These are phyloP conservation scores for Allacma fusca DNA, from an alignment of 2,888 invertebrate species.

Conservation along the genomic window DNA sequence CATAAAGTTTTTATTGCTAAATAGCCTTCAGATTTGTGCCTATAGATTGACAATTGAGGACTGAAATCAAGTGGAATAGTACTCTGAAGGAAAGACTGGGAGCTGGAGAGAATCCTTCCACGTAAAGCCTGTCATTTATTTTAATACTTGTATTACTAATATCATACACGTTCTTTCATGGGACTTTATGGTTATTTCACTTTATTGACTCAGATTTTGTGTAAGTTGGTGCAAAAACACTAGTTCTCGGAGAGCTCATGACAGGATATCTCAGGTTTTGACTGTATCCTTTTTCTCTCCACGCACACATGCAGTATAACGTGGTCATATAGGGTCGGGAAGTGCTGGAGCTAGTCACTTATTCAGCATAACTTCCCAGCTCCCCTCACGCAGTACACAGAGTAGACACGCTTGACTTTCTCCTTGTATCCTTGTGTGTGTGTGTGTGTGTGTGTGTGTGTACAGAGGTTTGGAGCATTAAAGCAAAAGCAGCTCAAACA, in stretches of 20 bases:
- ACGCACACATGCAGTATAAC: no score
- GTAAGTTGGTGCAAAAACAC: no score
- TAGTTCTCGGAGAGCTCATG: background rate
- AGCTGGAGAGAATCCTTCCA: background rate
- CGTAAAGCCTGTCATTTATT: background rate
- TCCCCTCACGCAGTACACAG: background rate
- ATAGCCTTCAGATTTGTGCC: background rate
- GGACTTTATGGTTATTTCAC: background rate
- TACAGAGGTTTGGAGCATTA: no score
- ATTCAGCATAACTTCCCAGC: background rate
- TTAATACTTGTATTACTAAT: background rate
- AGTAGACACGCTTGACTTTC: background rate
- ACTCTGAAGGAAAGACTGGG: background rate
- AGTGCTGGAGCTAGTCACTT: background rate
- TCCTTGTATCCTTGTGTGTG: background rate
- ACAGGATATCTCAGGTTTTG: background rate
- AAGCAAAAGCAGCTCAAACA: background rate
- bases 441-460: background rate
- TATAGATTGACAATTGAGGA: background rate
- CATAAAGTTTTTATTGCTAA: conserved; percentile 12
- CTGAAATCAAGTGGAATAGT: no score
- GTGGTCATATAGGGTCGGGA: background rate
- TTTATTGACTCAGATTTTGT: background rate
- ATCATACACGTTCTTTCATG: background rate
- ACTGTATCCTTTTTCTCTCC: background rate